A percentile compares a stretch with the other conserved stretches of the same genome.
Evolutionary conservation across 1,140 invertebrate genomes (phyloP).

Genomic region (Maconellicoccus hirsutus): DNA sequence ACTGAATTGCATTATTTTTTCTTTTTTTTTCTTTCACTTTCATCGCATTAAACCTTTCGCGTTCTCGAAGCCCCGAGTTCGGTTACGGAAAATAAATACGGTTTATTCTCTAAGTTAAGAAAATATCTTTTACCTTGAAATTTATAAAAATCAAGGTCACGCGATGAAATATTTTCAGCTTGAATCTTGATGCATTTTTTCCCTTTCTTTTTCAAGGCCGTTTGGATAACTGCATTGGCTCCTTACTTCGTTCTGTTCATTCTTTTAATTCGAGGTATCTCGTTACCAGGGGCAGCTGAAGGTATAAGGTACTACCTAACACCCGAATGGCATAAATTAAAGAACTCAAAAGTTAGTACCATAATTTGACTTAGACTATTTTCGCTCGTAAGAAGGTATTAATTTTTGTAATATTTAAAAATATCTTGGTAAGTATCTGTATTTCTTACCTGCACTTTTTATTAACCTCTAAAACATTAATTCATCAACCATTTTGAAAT

Average conservation of each 20-base stretch:
- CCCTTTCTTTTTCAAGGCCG: slow-evolving; percentile 52
- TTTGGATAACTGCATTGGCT: slow-evolving; percentile 90
- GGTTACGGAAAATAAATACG: too few relatives aligned
- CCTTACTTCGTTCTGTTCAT: slow-evolving; percentile 88
- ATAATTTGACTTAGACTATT: too few relatives aligned
- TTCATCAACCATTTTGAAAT: too few relatives aligned
- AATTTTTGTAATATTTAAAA: too few relatives aligned
- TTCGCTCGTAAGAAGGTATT: too few relatives aligned
- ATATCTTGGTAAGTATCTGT: too few relatives aligned
- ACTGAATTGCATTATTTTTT: neutral
- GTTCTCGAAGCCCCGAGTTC: neutral
- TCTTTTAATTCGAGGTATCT: slow-evolving; percentile 76
- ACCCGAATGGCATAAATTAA: slow-evolving; percentile 80
- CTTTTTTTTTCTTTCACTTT: neutral
- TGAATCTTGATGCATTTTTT: neutral
- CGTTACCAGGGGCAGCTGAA: slow-evolving; percentile 75
- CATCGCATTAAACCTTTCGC: neutral
- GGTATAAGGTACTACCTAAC: slow-evolving; percentile 91
- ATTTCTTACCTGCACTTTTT: neutral
- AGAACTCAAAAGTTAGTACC: slow-evolving; percentile 58
- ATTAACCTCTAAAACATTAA: too few relatives aligned
- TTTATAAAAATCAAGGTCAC: neutral
- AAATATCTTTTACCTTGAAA: neutral
- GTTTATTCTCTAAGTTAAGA: neutral
- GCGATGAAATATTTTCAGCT: neutral